Base-by-base conservation (phyloP, 2,888 invertebrate species). In the Ceramica pisi region DNA sequence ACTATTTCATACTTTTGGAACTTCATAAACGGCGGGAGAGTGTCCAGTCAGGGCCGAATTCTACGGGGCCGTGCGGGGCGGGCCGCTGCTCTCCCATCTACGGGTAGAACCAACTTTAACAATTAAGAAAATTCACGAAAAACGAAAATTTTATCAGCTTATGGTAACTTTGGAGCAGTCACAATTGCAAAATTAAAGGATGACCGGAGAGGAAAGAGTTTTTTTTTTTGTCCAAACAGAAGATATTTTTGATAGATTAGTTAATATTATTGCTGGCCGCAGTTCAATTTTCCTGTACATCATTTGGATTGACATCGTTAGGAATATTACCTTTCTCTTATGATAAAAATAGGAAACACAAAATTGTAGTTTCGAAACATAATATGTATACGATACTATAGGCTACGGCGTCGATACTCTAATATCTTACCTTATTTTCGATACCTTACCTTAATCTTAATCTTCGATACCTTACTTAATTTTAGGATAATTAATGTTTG, bases 281-380 rank as follows among this genome's bases (percentile, higher is more conserved):
- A 26, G 35, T 63, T 63, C 78, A 78, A 74, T 78, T 74, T 78
- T 63, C 50, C 38, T 69, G 16, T n/a, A 19, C 50, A 31, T 74
- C 66, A 69, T 69, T 74, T 65, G 31, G 41, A 77, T 67, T 57
- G 78, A 57, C 62, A 66, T 66, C 14, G 14, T 21, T n/a, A 44
- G 4, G 46, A 64, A 77, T 31, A 31, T 31, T 31, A 31, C 65
- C 46, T 69, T 74, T 50, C 48, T 46, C 10, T 21, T 12, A 51
- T 46, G 10, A 55, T 55, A 74, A 50, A 31, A 59, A 66, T 74
- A 59, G 35, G 50, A 21, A 73, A 73, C 41, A 73, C 41, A 51
- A 53, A 61, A 59, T 53, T 21, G 14, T 46, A 50, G 56, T 31
- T 67, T 35, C 19, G 14, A 26, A 26, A 75, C 9, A 59, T 48